Evolutionary conservation across 2,888 invertebrate species (phyloP), one percentile per base, ranked within the genome.

Genomic region (Lasiommata megera): DNA sequence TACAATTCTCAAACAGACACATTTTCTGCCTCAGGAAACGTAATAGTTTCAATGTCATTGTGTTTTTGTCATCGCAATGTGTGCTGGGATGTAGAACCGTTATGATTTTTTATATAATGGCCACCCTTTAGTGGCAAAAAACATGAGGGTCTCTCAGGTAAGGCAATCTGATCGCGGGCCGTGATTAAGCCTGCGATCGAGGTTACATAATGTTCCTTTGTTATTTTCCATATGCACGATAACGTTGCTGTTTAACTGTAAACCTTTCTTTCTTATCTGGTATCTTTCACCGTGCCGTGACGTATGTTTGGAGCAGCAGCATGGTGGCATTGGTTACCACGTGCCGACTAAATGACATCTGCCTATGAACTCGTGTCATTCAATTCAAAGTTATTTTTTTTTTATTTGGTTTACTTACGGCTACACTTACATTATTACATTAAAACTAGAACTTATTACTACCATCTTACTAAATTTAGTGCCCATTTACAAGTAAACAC

Each of bases 51-150:
- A 72, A 73, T 84, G 83, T 84, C 81, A 84, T 83, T 85, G 82
- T 84, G 80, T 85, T 76, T 84, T 84, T 82, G 82, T 76, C 71
- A 71, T 76, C 71, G 84, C 86, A 88, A 88, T 86, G 85, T 88
- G 88, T 83, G 79, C 82, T 79, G 82, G 83, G 78, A 79, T 74
- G 72, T 67, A 72, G 80, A 72, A 82, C 89, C 89, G 89, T 89
- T 88, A 85, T 53, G 67, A 73, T 80, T 84, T 88, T 87, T 88
- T 84, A 74, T 74, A 82, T 85, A 84, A 85, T 82, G 81, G 84
- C 74, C 76, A 86, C 85, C 89, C 87, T 86, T 88, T 85, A 56
- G 68, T 67, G 67, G 72, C 75, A 82, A 87, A 85, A 80, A 88
- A 82, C 62, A 61, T 64, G 65, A 74, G 78, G 80, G 77, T 73